Percentiles rank a stretch among this genome's conserved stretches.
phyloP scores from a whole-genome alignment of 64 coral and sea anemone species.

The Pachyseris speciosa region DNA sequence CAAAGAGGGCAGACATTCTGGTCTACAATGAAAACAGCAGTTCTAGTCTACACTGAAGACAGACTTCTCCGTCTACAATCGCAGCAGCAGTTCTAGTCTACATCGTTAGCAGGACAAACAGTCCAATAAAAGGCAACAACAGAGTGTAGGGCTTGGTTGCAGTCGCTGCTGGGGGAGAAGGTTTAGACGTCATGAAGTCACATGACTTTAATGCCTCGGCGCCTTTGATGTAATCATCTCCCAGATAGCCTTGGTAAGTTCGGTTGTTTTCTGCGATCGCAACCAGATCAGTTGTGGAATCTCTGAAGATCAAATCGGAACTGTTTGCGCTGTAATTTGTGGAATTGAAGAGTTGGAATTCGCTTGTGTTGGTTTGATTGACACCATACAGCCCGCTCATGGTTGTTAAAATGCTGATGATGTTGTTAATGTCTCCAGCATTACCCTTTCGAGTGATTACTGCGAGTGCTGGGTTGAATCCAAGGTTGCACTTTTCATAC shows the following conservation, averaged over 20 bases:
- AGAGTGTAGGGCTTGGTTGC: neutral
- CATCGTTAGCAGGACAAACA: neutral
- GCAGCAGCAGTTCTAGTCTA: neutral
- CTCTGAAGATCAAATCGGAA: constrained; percentile 59
- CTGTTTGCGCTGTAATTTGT: neutral
- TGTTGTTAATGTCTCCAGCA: neutral
- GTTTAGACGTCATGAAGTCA: neutral
- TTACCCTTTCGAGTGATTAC: constrained; percentile 24
- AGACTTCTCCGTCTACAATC: too few species aligned
- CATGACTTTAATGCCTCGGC: constrained; percentile 23
- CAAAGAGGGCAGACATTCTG: too few species aligned
- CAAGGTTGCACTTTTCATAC: neutral
- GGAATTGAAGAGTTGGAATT: constrained; percentile 50
- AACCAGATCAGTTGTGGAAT: constrained; percentile 37
- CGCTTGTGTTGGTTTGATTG: neutral
- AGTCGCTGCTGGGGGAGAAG: neutral
- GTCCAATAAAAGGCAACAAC: neutral
- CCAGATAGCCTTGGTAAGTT: constrained; percentile 37
- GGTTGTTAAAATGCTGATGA: neutral
- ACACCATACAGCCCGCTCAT: neutral
- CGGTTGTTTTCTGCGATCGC: neutral
- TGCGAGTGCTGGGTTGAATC: neutral
- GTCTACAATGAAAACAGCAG: neutral
- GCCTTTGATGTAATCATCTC: constrained; percentile 1
- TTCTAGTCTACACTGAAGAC: neutral